Evolutionary conservation across 2,888 invertebrate species (phyloP), one percentile per base, ranked within the genome.

Genomic region (Poecilobothrus nobilitatus): DNA sequence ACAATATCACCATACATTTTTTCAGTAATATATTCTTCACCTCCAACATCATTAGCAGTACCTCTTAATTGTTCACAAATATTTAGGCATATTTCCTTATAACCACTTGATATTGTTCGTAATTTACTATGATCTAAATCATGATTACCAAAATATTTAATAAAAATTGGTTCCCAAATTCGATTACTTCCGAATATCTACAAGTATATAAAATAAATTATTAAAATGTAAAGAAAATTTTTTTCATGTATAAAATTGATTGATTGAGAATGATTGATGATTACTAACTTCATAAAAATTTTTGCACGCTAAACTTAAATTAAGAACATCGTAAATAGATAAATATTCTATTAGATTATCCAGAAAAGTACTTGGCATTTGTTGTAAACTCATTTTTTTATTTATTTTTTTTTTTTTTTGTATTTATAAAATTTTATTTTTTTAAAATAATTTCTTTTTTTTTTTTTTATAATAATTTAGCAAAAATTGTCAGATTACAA

Each of bases 351-450:
- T 21, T 37, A 70, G 22, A 12, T 68, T 34, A 6, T 37, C 61
- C 3, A 69, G 67, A 63, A 70, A 69, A 22, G 44, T 22, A 20
- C 70, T 69, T 21, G 71, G 71, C 44, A 71, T 61, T 65, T 71
- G 68, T 9, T 65, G 33, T 37, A 71, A 67, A 6, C 66, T 65
- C 8, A 61, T 8, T 20, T 20, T 61, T n/a, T n/a, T n/a, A n/a
- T n/a, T n/a, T n/a, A n/a, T n/a, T n/a, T 53, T 53, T 41, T 41
- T 41, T 41, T 15, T 44, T 10, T 63, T n/a, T 18, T 33, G 5
- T 12, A 20, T 61, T 20, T 8, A 61, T 61, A 6, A 61, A n/a
- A 61, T 18, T 20, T 20, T 61, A n/a, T 61, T 61, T 61, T 61
- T 61, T n/a, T n/a, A 61, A 61, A 61, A 61, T 20, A n/a, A n/a